Percentiles rank a stretch among this genome's conserved stretches.
These are phyloP conservation scores for Aphelenchoides besseyi DNA, from an alignment of 1,140 invertebrate genomes.

Conservation along the genomic window DNA sequence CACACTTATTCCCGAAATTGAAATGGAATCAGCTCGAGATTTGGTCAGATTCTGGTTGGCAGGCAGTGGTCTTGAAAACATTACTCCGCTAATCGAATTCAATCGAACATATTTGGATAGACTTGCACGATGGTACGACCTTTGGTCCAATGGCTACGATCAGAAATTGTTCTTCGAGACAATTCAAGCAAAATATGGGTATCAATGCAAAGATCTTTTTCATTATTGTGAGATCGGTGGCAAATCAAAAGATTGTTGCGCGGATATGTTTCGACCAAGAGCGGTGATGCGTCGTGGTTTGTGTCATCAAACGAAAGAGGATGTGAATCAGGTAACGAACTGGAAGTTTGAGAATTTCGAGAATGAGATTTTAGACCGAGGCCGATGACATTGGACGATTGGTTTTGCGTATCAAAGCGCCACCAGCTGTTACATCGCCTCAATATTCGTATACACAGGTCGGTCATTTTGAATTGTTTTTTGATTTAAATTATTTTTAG, in stretches of 20 bases:
- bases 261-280: slow-evolving; percentile 38
- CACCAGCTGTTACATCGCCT: slow-evolving; percentile 41
- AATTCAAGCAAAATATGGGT: slow-evolving; percentile 53
- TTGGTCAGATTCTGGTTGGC: slow-evolving; percentile 43
- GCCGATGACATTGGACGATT: slow-evolving; percentile 59
- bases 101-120: slow-evolving; percentile 53
- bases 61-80: slow-evolving; percentile 58
- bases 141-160: slow-evolving; percentile 46
- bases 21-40: slow-evolving; percentile 27
- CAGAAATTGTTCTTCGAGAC: slow-evolving; percentile 46
- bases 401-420: slow-evolving; percentile 47
- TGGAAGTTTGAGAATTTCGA: background rate
- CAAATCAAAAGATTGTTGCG: slow-evolving; percentile 50
- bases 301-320: slow-evolving; percentile 51
- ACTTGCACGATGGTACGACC: slow-evolving; percentile 43
- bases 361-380: slow-evolving; percentile 46
- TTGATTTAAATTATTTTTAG: slow-evolving; percentile 41
- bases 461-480: slow-evolving; percentile 1
- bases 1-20: slow-evolving; percentile 33
- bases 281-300: slow-evolving; percentile 57
- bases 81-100: slow-evolving; percentile 41
- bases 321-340: slow-evolving; percentile 49
- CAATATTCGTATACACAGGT: slow-evolving; percentile 53
- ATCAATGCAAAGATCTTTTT: slow-evolving; percentile 57
- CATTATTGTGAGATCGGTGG: slow-evolving; percentile 51